phyloP scores from a whole-genome alignment of 2,888 invertebrate genomes.

The Perizoma affinitatum region DNA sequence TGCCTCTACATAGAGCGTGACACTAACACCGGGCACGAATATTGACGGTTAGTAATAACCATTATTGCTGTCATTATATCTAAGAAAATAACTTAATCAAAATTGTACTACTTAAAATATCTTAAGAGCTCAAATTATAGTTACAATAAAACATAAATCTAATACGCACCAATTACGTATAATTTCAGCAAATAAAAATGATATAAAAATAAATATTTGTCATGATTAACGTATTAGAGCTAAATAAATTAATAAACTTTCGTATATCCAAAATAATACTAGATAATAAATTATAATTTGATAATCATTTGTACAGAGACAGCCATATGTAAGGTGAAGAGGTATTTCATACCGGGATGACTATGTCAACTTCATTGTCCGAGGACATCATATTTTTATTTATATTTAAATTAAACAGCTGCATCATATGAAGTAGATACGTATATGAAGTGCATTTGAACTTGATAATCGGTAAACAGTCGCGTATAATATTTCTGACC shows the following conservation, averaged over 20 bases:
- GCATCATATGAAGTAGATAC: conserved; percentile 8
- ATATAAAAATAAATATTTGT: conserved; percentile 77
- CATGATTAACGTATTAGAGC: conserved; percentile 74
- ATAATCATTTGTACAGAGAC: conserved; percentile 71
- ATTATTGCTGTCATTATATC: conserved; percentile 21
- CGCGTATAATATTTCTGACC: no score
- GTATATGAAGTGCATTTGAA: not conserved
- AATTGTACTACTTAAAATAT: conserved; percentile 40
- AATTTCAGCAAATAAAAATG: conserved; percentile 46
- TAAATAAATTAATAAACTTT: conserved; percentile 62
- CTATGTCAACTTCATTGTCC: conserved; percentile 43
- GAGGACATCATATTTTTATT: conserved; percentile 2
- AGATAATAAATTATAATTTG: conserved; percentile 52
- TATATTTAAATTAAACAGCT: conserved; percentile 5
- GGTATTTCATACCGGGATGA: conserved; percentile 63
- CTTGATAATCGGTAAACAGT: not conserved
- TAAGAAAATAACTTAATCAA: conserved; percentile 27
- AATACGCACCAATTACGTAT: conserved; percentile 63
- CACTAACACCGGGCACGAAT: not conserved
- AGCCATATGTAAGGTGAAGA: conserved; percentile 54
- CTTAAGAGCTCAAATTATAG: conserved; percentile 12
- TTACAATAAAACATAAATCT: conserved; percentile 39
- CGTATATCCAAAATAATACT: conserved; percentile 67
- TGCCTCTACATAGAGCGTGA: no score
- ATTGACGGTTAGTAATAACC: conserved; percentile 12